These are phyloP conservation scores for Incurvaria masculella DNA, from an alignment of 2,888 invertebrate species.

Conservation along the genomic window DNA sequence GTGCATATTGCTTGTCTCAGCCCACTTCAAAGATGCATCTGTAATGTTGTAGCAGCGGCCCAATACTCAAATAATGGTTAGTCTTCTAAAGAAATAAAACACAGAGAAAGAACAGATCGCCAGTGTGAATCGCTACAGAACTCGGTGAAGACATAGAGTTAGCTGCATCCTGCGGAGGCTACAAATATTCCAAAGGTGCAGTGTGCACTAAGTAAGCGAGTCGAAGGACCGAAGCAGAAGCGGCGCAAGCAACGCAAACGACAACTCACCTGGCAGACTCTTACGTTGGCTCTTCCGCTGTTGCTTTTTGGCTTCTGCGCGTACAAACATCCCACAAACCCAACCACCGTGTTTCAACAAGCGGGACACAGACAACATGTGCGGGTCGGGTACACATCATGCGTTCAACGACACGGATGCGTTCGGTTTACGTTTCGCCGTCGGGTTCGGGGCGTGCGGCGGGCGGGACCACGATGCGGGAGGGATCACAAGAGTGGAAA, in stretches of 20 bases:
- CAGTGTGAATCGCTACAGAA: too few relatives aligned
- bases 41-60: too few relatives aligned
- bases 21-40: too few relatives aligned
- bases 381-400: conserved; percentile 50
- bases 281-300: conserved; percentile 75
- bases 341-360: conserved; percentile 28
- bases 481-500: conserved; percentile 29
- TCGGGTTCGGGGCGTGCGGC: conserved; percentile 50
- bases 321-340: conserved; percentile 32
- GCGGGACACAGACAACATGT: conserved; percentile 45
- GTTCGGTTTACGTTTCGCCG: conserved; percentile 32
- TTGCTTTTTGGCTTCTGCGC: conserved; percentile 92
- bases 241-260: conserved; percentile 34
- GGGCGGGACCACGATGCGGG: conserved; percentile 35
- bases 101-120: too few relatives aligned
- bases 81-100: too few relatives aligned
- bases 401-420: conserved; percentile 56
- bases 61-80: too few relatives aligned
- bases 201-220: too few relatives aligned
- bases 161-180: too few relatives aligned
- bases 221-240: neutral
- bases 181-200: too few relatives aligned
- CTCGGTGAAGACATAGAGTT: too few relatives aligned
- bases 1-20: too few relatives aligned
- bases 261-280: conserved; percentile 82